Evolutionary conservation across 2,797 vertebrate genomes (phyloP), one percentile per base, ranked within the genome.

Genomic region (Enteromius trimaculatus): DNA sequence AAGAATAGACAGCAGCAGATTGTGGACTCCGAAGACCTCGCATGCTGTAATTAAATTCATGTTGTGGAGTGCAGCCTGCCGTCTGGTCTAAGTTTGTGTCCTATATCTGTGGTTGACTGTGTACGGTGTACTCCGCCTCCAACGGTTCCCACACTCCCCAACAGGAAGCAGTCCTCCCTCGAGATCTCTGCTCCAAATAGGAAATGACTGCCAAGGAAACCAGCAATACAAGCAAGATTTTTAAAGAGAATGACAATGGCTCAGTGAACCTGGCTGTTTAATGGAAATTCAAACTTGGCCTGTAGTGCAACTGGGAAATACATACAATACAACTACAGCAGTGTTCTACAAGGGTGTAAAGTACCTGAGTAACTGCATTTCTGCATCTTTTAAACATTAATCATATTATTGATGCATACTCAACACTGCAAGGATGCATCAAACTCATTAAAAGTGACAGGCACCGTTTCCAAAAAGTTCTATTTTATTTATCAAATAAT

Each of bases 101-200:
- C 72, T 42, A 39, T 58, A 70, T 69, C 80, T 49, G 47, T 66
- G 71, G 68, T 47, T 75, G 77, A 88, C 60, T 69, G 76, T 17
- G 77, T 71, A 58, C 77, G 68, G 47, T 47, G 55, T 77, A 66
- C 87, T 80, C 83, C 79, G 60, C 84, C 83, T 79, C 77, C 58
- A 51, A 80, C 37, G 29, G 83, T 87, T 88, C 87, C 87, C 87
- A 88, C 87, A 88, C 62, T 88, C 47, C 39, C 81, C 80, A 53
- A 85, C 84, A 88, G 86, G 89, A 90, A 88, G 81, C 64, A 76
- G 72, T 64, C 82, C 85, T 88, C 89, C 87, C 86, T 81, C 34
- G 85, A 84, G 86, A 79, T 58, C 82, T 44, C 76, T 47, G 84
- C 80, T 87, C 77, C 62, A 81, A 89, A 81, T 85, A 81, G 83